Evolutionary conservation across 2,113 vertebrate species (phyloP).

Genomic region (Dipodomys merriami): DNA sequence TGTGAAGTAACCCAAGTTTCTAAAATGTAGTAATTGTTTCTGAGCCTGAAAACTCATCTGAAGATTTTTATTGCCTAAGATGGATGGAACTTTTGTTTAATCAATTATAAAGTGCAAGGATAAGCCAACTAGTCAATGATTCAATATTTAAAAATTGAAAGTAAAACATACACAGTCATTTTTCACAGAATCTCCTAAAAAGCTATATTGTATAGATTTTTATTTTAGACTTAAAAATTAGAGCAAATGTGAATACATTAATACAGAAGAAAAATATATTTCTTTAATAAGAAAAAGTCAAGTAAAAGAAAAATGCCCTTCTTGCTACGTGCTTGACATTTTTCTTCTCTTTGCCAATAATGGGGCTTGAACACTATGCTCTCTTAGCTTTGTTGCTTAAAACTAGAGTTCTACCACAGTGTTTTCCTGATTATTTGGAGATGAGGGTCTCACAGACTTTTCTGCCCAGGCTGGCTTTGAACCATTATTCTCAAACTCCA

Average conservation of each 20-base stretch:
- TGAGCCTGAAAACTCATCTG: conserved; percentile 4
- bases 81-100: not conserved
- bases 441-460: too few relatives aligned
- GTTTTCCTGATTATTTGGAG: too few relatives aligned
- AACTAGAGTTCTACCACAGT: too few relatives aligned
- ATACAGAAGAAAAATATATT: not conserved
- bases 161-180: not conserved
- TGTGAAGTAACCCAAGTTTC: conserved; percentile 20
- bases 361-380: too few relatives aligned
- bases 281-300: not conserved
- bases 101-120: conserved; percentile 11
- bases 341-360: conserved; percentile 26
- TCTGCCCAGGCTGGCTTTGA: too few relatives aligned
- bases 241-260: conserved; percentile 1
- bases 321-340: not conserved
- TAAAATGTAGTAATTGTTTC: conserved; percentile 61
- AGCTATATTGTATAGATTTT: not conserved
- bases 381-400: too few relatives aligned
- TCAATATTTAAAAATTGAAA: conserved; percentile 13
- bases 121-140: conserved; percentile 73
- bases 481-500: too few relatives aligned
- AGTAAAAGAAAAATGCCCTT: not conserved
- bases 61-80: conserved; percentile 26
- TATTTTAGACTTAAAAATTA: conserved; percentile 18
- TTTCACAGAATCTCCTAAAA: conserved; percentile 1